Evolutionary conservation across 2,888 invertebrate species (phyloP), one percentile per base, ranked within the genome.

Genomic region (Morpho achilles): DNA sequence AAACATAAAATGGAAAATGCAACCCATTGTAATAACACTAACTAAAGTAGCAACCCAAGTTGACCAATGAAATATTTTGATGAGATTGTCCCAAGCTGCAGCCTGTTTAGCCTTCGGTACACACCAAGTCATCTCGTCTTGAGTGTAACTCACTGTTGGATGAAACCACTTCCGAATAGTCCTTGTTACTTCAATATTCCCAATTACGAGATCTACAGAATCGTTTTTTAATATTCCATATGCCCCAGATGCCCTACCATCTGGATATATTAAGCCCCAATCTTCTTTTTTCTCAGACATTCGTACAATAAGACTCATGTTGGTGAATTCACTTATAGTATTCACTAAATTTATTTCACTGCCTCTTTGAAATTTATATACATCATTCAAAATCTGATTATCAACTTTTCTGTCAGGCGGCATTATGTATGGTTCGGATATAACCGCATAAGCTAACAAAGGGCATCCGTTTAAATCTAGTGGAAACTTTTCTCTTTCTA

Each of bases 41-140:
- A 67, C 64, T 10, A 89, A 78, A 0, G 84, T 88, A 0, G 84
- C 83, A 0, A 84, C 66, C 91, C 91, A 91, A 2, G 87, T 90
- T 0, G 87, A 76, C 84, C 83, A 86, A 65, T 87, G 89, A 56
- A 91, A 91, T 60, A 91, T 90, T 41, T 82, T 91, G 3, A 91
- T 79, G 9, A 91, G 67, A 68, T 88, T 91, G 23, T 87, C 77
- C 91, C 91, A 91, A 4, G 89, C 88, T 0, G 85, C 76, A 0
- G 88, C 88, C 67, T 78, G 77, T 0, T 77, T 77, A 3, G 91
- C 86, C 70, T 75, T 87, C 0, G 88, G 87, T 0, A 90, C 76
- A 50, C 91, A 91, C 78, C 90, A 87, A 0, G 91, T 90, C 79
- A 90, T 89, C 62, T 91, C 91, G 57, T 91, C 91, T 70, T 91